A percentile compares a stretch with the other conserved stretches of the same genome.
Evolutionary conservation across 2,888 invertebrate species (phyloP).

Genomic region (Resseliella maxima): DNA sequence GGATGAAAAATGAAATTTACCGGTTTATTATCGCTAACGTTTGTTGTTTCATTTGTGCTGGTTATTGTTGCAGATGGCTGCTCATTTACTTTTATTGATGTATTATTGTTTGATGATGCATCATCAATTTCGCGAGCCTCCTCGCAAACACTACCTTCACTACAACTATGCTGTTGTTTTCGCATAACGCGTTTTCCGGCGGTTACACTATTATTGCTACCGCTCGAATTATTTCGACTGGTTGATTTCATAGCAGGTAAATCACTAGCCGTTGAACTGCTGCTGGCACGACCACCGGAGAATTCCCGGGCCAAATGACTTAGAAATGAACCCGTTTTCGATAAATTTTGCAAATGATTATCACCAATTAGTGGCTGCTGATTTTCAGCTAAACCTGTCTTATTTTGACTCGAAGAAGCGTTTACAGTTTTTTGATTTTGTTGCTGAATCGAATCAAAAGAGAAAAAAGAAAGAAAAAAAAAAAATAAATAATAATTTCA

Average conservation of each 20-base stretch:
- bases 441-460: neutral
- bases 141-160: conserved; percentile 46
- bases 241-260: conserved; percentile 35
- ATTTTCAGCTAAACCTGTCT: conserved; percentile 13
- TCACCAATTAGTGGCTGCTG: conserved; percentile 30
- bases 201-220: conserved; percentile 13
- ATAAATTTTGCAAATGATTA: conserved; percentile 30
- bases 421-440: neutral
- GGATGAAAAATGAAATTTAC: too few relatives aligned
- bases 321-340: conserved; percentile 57
- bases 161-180: conserved; percentile 18
- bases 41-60: conserved; percentile 19
- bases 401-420: neutral
- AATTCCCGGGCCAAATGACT: conserved; percentile 57
- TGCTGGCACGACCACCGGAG: conserved; percentile 40
- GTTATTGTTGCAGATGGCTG: neutral
- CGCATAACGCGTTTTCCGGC: neutral
- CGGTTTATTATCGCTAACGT: too few relatives aligned
- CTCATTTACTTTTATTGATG: neutral
- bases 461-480: neutral
- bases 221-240: conserved; percentile 37
- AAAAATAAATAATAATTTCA: neutral
- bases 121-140: conserved; percentile 53
- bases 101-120: too few relatives aligned
- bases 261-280: neutral